Base-by-base conservation (phyloP, 2,797 vertebrate genomes). In the Smutsia gigantea region DNA sequence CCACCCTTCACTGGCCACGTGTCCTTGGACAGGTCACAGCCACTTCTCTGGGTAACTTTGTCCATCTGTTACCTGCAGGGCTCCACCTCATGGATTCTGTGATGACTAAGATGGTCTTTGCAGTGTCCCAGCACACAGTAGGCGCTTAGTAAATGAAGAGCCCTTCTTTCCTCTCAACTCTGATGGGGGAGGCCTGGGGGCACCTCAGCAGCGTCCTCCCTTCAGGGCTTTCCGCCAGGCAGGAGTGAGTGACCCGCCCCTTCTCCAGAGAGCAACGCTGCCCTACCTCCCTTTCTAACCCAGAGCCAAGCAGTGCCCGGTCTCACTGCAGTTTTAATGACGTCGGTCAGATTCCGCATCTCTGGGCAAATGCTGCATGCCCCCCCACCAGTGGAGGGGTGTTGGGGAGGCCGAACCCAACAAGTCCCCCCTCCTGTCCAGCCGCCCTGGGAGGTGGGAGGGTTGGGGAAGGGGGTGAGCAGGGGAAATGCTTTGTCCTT, bases 91-190 rank as follows among this genome's bases (percentile, higher is more conserved):
- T 12, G 29, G 92, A 61, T 85, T 92, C 77, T 29, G 23, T 27
- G 93, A 57, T 2, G 14, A 78, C 87, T 31, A 68, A 68, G 51
- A 61, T 5, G 19, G 11, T 92, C 77, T 94, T 68, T 34, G 15
- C 19, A 82, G 92, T 59, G 51, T 75, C 93, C 97, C 91, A 94
- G 95, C 96, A 96, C 96, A 98, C 91, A 96, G 97, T 95, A 97
- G 97, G 96, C 2, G 83, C 94, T 96, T 93, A 96, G 93, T 96
- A 97, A 98, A 96, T 82, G 95, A 88, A 87, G 88, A 96, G 95
- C 94, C 93, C 55, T 92, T 95, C 90, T 87, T 55, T 75, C 95
- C 79, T 95, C 91, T 96, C 79, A 92, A 68, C 63, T 85, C 84
- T 18, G 64, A 75, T 46, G 51, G 57, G 57, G 57, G 42, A 23